phyloP scores from a whole-genome alignment of 2,113 vertebrate genomes.

The Sigmodon hispidus region DNA sequence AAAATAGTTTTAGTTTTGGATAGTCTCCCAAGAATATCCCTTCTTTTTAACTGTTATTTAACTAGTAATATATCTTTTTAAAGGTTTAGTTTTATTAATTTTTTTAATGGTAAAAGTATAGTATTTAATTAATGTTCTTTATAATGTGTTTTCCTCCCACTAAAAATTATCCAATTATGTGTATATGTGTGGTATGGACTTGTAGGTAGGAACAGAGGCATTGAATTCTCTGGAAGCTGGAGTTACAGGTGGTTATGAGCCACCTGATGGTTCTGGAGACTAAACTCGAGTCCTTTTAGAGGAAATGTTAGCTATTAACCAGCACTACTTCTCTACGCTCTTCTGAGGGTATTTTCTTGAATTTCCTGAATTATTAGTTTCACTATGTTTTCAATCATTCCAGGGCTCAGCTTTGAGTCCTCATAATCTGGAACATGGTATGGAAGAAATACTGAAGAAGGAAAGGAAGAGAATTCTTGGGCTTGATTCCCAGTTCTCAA shows the following conservation, averaged over 20 bases:
- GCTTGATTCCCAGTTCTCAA: not conserved
- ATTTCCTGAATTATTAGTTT: slow-evolving; percentile 3
- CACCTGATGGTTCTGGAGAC: not conserved
- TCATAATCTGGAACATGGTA: not conserved
- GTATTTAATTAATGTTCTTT: too few relatives aligned
- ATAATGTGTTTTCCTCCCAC: too few relatives aligned
- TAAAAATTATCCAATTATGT: too few relatives aligned
- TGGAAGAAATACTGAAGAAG: not conserved
- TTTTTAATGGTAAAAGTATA: too few relatives aligned
- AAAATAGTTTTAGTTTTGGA: not conserved
- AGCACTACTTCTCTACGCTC: not conserved
- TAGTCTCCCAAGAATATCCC: not conserved
- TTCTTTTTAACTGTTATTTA: slow-evolving; percentile 23
- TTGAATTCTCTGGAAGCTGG: not conserved
- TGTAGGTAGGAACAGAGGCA: not conserved
- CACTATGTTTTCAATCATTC: slow-evolving; percentile 6
- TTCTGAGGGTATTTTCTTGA: slow-evolving; percentile 20
- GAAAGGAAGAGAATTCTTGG: not conserved
- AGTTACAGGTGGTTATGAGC: not conserved
- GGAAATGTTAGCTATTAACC: not conserved
- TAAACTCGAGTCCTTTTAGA: not conserved
- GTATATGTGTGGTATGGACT: not conserved
- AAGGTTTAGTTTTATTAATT: not conserved
- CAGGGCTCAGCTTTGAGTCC: not conserved
- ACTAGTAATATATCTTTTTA: slow-evolving; percentile 9